A percentile compares a stretch with the other conserved stretches of the same genome.
Evolutionary conservation across 2,113 vertebrate genomes (phyloP).

Genomic region (Hippocampus zosterae): DNA sequence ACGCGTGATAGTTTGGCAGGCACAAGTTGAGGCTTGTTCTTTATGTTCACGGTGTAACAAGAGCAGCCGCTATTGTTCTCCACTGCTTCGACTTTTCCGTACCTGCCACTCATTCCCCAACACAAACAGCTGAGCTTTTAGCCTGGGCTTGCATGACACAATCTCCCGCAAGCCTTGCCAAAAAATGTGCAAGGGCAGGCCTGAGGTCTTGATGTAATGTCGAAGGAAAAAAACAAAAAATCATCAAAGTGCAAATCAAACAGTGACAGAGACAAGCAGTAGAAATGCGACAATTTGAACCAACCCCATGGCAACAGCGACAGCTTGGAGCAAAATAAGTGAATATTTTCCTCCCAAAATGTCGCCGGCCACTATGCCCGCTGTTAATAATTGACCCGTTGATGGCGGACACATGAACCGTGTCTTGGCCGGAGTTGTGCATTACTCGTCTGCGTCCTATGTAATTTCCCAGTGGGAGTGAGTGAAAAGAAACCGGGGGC

Average conservation of each 20-base stretch:
- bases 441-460: constrained; percentile 45
- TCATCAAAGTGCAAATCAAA: neutral
- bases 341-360: constrained; percentile 72
- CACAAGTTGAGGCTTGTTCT: constrained; percentile 60
- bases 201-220: neutral
- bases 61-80: constrained; percentile 49
- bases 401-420: constrained; percentile 37
- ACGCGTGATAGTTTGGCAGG: constrained; percentile 32
- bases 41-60: constrained; percentile 44
- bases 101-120: constrained; percentile 30
- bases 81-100: constrained; percentile 18
- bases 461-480: constrained; percentile 27
- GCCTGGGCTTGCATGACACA: neutral
- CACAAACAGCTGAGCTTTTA: neutral
- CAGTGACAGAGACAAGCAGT: neutral
- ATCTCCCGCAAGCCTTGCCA: neutral
- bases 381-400: constrained; percentile 70
- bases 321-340: constrained; percentile 65
- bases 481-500: too few relatives aligned
- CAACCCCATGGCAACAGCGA: constrained; percentile 65
- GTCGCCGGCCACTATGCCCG: constrained; percentile 67
- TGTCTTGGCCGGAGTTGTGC: constrained; percentile 39
- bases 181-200: neutral
- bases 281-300: neutral
- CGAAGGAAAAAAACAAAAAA: too few relatives aligned